Percentiles rank a stretch among this genome's conserved stretches.
phyloP scores from a whole-genome alignment of 2,113 vertebrate genomes.

The Hydrolagus affinis region DNA sequence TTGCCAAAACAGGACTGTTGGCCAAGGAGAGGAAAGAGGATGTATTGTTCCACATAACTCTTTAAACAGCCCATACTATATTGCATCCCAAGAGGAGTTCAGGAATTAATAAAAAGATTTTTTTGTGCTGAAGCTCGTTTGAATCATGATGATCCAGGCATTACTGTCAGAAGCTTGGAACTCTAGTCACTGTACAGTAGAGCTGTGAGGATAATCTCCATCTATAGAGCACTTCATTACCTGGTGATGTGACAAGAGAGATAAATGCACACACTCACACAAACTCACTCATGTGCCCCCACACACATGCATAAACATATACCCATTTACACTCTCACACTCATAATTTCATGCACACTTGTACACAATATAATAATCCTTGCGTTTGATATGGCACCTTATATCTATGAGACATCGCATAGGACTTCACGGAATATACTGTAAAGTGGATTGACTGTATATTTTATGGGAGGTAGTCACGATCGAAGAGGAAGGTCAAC shows the following conservation, averaged over 20 bases:
- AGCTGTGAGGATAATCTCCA: not conserved
- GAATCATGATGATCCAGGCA: not conserved
- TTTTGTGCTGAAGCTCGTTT: not conserved
- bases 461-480: too few species aligned
- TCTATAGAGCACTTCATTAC: not conserved
- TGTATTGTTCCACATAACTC: not conserved
- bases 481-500: too few species aligned
- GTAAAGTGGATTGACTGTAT: too few species aligned
- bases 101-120: slow-evolving; percentile 7
- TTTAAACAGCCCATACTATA: not conserved
- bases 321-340: too few species aligned
- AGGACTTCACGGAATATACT: too few species aligned
- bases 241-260: not conserved
- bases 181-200: slow-evolving; percentile 9
- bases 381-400: too few species aligned
- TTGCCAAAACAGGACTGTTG: slow-evolving; percentile 6
- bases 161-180: not conserved
- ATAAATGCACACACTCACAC: not conserved
- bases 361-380: too few species aligned
- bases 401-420: too few species aligned
- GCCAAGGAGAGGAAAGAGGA: not conserved
- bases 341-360: too few species aligned
- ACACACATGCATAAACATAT: too few species aligned
- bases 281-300: too few species aligned
- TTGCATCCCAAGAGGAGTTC: not conserved